phyloP scores from a whole-genome alignment of 2,113 vertebrate species.

The Rhadina sibilatrix region DNA sequence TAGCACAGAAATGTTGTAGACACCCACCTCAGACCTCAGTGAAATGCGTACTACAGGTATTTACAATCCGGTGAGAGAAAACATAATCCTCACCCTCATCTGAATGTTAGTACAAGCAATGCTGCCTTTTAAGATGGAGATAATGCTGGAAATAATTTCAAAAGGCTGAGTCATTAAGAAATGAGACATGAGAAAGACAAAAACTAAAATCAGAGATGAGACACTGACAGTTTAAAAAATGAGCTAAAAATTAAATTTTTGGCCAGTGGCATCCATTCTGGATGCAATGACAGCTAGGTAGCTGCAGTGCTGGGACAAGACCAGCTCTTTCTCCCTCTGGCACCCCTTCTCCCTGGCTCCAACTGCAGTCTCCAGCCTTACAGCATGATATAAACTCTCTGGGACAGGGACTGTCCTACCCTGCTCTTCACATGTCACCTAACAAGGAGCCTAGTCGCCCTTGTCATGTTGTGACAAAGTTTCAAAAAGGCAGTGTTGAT shows the following conservation, averaged over 20 bases:
- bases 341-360: not conserved
- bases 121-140: not conserved
- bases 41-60: not conserved
- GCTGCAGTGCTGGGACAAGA: not conserved
- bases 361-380: not conserved
- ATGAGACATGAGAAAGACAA: not conserved
- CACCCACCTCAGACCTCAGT: not conserved
- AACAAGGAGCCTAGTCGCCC: not conserved
- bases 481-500: not conserved
- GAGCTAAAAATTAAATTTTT: not conserved
- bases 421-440: not conserved
- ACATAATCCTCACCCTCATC: not conserved
- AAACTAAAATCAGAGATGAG: not conserved
- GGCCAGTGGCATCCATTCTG: not conserved
- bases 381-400: not conserved
- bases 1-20: not conserved
- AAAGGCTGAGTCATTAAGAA: not conserved
- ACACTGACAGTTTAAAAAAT: not conserved
- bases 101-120: not conserved
- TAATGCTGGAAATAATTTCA: not conserved
- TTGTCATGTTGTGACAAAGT: not conserved
- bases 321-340: not conserved
- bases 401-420: not conserved
- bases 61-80: not conserved
- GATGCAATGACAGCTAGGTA: not conserved